A percentile compares a stretch with the other conserved stretches of the same genome.
phyloP scores from a whole-genome alignment of 2,888 invertebrate genomes.

The Ichneumoninae sp. region DNA sequence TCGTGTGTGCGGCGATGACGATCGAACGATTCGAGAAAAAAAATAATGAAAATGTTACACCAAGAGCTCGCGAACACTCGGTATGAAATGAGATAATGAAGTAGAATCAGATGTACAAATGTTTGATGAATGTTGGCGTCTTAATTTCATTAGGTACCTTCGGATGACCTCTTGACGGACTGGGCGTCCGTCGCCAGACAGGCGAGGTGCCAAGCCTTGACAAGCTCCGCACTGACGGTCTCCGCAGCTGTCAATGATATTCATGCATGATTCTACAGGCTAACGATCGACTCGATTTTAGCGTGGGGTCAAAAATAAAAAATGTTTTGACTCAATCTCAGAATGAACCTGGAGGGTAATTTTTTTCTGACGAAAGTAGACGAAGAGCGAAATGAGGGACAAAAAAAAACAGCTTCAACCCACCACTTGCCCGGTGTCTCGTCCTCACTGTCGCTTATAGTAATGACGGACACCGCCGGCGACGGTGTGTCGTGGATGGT shows the following conservation, averaged over 20 bases:
- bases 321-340: neutral
- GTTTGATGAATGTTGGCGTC: slow-evolving; percentile 63
- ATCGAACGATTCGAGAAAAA: neutral
- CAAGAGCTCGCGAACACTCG: neutral
- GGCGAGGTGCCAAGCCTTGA: slow-evolving; percentile 82
- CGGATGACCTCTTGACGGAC: slow-evolving; percentile 81
- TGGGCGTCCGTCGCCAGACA: slow-evolving; percentile 82
- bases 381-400: slow-evolving; percentile 36
- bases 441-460: slow-evolving; percentile 97
- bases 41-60: neutral
- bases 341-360: neutral
- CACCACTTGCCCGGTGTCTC: slow-evolving; percentile 87
- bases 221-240: slow-evolving; percentile 82
- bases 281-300: slow-evolving; percentile 45
- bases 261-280: slow-evolving; percentile 79
- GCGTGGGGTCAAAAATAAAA: neutral
- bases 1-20: neutral
- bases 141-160: slow-evolving; percentile 78
- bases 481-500: slow-evolving; percentile 98
- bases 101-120: slow-evolving; percentile 12
- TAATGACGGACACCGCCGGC: slow-evolving; percentile 97
- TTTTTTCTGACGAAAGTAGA: neutral
- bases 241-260: slow-evolving; percentile 82
- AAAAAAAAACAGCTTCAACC: slow-evolving; percentile 60
- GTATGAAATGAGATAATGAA: neutral